Conservation (phyloP, 2,797 vertebrate species). For the Hypotaenidia philippensis region DNA sequence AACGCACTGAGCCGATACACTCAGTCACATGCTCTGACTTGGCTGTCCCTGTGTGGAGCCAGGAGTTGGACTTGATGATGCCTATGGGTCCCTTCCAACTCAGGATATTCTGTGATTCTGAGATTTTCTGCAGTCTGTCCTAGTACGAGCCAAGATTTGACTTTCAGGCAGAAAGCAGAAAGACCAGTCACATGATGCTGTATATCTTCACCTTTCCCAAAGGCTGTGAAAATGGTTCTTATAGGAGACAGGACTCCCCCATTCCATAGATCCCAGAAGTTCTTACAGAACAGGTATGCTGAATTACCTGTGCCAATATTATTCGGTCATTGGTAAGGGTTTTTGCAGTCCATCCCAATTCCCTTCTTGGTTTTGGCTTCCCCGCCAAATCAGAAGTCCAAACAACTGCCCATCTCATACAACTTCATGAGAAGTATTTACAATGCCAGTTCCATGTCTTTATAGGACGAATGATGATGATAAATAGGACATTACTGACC, state of each 20-base stretch:
- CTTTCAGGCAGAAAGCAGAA: background rate
- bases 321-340: background rate
- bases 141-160: background rate
- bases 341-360: background rate
- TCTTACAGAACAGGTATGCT: background rate
- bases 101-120: too few relatives aligned
- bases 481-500: background rate
- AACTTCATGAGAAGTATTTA: background rate
- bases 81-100: too few relatives aligned
- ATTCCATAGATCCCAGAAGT: background rate
- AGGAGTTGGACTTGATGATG: too few relatives aligned
- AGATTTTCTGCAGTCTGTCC: background rate
- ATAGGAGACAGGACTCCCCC: rapidly evolving
- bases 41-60: too few relatives aligned
- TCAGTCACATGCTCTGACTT: too few relatives aligned
- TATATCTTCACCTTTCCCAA: background rate
- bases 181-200: background rate
- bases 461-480: background rate
- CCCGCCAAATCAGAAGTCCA: background rate
- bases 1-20: too few relatives aligned
- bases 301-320: background rate
- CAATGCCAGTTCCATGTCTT: background rate
- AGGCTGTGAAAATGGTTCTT: background rate
- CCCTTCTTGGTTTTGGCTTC: background rate
- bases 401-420: background rate